These are phyloP conservation scores for Porites evermanni DNA, from an alignment of 92 coral and sea anemone species.

Conservation along the genomic window DNA sequence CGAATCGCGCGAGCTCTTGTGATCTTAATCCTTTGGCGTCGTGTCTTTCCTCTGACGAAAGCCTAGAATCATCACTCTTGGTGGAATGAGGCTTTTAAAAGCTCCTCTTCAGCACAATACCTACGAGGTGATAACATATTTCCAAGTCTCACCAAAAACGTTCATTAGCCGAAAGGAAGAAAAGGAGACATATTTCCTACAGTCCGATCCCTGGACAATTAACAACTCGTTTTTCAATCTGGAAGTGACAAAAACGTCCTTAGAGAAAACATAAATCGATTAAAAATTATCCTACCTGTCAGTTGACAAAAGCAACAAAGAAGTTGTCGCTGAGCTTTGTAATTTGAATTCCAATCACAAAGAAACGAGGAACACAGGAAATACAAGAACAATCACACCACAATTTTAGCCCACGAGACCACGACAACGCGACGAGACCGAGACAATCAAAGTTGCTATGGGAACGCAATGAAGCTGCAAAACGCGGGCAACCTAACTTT, in stretches of 20 bases:
- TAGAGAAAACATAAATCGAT: conserved; percentile 10
- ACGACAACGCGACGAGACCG: not conserved
- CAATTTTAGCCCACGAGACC: conserved; percentile 2
- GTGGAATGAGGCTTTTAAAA: not conserved
- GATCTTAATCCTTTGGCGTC: not conserved
- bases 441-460: conserved; percentile 31
- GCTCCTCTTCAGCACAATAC: conserved; percentile 7
- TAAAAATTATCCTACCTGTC: conserved; percentile 14
- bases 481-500: conserved; percentile 14
- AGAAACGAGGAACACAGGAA: not conserved
- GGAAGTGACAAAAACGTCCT: conserved; percentile 6
- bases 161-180: not conserved
- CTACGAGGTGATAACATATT: conserved; percentile 16
- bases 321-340: conserved; percentile 13
- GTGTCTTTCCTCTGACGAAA: not conserved
- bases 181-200: not conserved
- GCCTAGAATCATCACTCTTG: conserved; percentile 2
- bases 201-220: conserved; percentile 7
- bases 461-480: conserved; percentile 18
- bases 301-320: conserved; percentile 39
- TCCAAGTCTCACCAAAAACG: not conserved
- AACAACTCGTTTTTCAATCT: not conserved
- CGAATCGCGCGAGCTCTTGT: not conserved
- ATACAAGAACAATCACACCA: not conserved
- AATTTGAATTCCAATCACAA: conserved; percentile 24